These are phyloP conservation scores for Erythrocebus patas DNA, from an alignment of 2,113 vertebrate species.

Conservation along the genomic window DNA sequence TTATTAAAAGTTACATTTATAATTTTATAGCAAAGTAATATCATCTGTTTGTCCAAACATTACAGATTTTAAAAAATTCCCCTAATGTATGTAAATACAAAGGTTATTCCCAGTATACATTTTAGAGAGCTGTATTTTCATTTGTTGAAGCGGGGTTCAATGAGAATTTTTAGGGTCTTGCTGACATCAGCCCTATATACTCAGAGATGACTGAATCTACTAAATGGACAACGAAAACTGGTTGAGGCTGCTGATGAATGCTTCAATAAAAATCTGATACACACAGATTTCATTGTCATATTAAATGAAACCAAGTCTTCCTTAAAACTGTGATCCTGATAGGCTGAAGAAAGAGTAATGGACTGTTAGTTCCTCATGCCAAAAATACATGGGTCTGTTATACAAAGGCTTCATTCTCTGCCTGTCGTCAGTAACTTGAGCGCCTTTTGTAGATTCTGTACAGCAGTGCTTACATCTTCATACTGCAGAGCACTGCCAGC, in stretches of 20 bases:
- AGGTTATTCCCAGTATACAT: conserved; percentile 17
- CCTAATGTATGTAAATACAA: conserved; percentile 55
- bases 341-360: conserved; percentile 74
- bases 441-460: conserved; percentile 97
- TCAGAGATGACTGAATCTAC: conserved; percentile 55
- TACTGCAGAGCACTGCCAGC: conserved; percentile 98
- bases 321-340: conserved; percentile 76
- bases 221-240: conserved; percentile 68
- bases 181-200: conserved; percentile 33
- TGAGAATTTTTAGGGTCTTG: conserved; percentile 49
- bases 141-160: conserved; percentile 26
- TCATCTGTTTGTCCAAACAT: background rate
- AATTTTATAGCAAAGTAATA: conserved; percentile 56
- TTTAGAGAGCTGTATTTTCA: conserved; percentile 55
- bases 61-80: background rate
- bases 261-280: conserved; percentile 67
- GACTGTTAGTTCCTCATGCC: conserved; percentile 80
- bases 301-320: conserved; percentile 72
- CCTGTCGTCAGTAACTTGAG: conserved; percentile 94
- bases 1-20: conserved; percentile 68
- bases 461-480: conserved; percentile 94
- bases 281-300: conserved; percentile 75
- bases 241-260: conserved; percentile 68
- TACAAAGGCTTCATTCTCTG: conserved; percentile 91
- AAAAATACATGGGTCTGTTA: conserved; percentile 43